phyloP scores from a whole-genome alignment of 2,113 vertebrate species.

The Eubucco bourcierii region DNA sequence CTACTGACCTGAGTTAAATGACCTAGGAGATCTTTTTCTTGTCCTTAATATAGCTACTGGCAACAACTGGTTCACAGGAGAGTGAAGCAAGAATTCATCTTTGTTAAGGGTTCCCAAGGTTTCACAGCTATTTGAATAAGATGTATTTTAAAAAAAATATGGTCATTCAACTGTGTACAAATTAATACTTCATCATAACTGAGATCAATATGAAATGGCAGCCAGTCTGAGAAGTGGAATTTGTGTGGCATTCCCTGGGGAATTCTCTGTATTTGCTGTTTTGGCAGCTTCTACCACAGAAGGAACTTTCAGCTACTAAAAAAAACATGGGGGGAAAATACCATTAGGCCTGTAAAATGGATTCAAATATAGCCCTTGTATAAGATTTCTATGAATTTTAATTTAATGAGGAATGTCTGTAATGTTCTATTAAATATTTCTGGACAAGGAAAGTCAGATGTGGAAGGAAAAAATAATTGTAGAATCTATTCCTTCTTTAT shows the following conservation, averaged over 20 bases:
- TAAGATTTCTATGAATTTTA: constrained; percentile 49
- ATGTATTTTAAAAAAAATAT: neutral
- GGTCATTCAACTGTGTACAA: constrained; percentile 42
- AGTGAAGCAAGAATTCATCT: constrained; percentile 14
- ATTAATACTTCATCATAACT: constrained; percentile 61
- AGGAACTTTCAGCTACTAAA: constrained; percentile 51
- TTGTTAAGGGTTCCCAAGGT: constrained; percentile 17
- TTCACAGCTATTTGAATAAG: constrained; percentile 28
- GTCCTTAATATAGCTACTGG: neutral
- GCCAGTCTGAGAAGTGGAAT: constrained; percentile 49
- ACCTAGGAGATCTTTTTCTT: neutral
- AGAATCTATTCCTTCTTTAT: constrained; percentile 16
- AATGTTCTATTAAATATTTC: constrained; percentile 49
- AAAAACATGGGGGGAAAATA: constrained; percentile 56
- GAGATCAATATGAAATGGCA: constrained; percentile 59
- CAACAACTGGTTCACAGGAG: neutral
- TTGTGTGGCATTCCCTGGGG: neutral
- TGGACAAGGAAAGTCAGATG: constrained; percentile 39
- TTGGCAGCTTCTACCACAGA: constrained; percentile 51
- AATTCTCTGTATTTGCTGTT: constrained; percentile 50
- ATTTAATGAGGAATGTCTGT: constrained; percentile 50
- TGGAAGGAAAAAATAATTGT: constrained; percentile 4
- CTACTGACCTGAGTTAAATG: neutral
- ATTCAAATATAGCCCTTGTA: constrained; percentile 54
- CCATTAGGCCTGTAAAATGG: constrained; percentile 34